These are phyloP conservation scores for Microcebus lehilahytsara DNA, from an alignment of 2,113 vertebrate species.

Conservation along the genomic window DNA sequence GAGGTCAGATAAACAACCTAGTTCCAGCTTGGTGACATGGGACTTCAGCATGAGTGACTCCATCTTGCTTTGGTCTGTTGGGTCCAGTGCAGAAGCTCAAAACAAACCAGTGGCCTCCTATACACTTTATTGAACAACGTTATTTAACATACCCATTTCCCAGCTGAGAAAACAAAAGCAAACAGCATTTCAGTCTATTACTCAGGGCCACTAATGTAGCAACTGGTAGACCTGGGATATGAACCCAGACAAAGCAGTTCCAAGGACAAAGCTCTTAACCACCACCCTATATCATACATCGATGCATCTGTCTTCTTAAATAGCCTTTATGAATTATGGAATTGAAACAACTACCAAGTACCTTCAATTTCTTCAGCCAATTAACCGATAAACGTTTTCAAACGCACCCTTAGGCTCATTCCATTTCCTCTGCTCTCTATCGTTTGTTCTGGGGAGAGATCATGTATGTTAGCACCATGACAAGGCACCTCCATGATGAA, in stretches of 20 bases:
- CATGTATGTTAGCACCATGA: rapidly evolving
- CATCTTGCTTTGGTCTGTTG: not conserved
- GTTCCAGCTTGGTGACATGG: not conserved
- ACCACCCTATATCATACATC: no score
- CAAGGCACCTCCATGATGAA: not conserved
- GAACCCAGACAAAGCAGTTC: not conserved
- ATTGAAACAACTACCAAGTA: not conserved
- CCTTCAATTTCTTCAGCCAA: not conserved
- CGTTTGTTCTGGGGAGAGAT: not conserved
- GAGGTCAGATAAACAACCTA: not conserved
- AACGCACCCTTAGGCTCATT: not conserved
- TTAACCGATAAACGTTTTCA: not conserved
- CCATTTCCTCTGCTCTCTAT: not conserved
- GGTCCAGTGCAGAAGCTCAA: not conserved
- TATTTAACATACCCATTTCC: not conserved
- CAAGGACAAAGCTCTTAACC: not conserved
- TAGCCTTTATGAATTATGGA: not conserved
- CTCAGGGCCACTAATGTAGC: not conserved
- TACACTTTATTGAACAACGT: not conserved
- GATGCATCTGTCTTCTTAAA: not conserved
- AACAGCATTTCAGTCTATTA: not conserved
- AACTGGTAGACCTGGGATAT: not conserved
- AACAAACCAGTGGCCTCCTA: not conserved
- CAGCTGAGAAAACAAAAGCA: not conserved
- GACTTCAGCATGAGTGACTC: not conserved